These are phyloP conservation scores for Ptychoptera albimana DNA, from an alignment of 2,888 invertebrate genomes.

Conservation along the genomic window DNA sequence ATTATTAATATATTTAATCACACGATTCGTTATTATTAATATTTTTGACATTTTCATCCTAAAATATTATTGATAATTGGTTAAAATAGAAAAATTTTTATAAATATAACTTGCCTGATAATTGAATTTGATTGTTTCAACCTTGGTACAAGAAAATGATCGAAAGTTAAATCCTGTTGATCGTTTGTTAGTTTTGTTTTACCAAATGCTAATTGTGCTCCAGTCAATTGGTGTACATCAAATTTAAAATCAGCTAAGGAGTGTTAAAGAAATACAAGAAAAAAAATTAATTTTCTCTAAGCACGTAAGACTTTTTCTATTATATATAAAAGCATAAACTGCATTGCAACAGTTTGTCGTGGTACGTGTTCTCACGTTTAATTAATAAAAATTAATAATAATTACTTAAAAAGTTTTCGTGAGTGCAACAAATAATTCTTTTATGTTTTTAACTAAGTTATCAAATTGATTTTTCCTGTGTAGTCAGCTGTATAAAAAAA, in stretches of 20 bases:
- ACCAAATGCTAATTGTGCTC: conserved; percentile 4
- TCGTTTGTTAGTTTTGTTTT: neutral
- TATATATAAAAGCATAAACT: neutral
- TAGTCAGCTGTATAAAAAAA: too few relatives aligned
- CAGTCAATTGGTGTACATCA: conserved; percentile 23
- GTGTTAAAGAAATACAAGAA: too few relatives aligned
- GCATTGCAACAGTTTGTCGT: neutral
- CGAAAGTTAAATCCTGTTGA: conserved; percentile 10
- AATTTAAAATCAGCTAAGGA: conserved; percentile 32
- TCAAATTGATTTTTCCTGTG: too few relatives aligned
- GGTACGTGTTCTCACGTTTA: neutral
- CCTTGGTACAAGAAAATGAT: conserved; percentile 22
- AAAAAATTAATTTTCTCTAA: too few relatives aligned
- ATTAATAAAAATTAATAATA: too few relatives aligned
- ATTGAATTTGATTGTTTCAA: conserved; percentile 22
- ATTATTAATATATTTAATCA: neutral
- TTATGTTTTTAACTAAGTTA: too few relatives aligned
- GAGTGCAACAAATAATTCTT: too few relatives aligned
- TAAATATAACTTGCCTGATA: conserved; percentile 26
- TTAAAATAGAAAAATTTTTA: conserved; percentile 6
- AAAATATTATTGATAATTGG: conserved; percentile 5
- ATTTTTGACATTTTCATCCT: neutral
- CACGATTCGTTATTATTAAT: neutral
- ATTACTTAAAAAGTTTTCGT: too few relatives aligned
- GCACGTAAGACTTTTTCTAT: neutral